Conservation (phyloP, 2,113 vertebrate species). For the Pachyramphus minor region DNA sequence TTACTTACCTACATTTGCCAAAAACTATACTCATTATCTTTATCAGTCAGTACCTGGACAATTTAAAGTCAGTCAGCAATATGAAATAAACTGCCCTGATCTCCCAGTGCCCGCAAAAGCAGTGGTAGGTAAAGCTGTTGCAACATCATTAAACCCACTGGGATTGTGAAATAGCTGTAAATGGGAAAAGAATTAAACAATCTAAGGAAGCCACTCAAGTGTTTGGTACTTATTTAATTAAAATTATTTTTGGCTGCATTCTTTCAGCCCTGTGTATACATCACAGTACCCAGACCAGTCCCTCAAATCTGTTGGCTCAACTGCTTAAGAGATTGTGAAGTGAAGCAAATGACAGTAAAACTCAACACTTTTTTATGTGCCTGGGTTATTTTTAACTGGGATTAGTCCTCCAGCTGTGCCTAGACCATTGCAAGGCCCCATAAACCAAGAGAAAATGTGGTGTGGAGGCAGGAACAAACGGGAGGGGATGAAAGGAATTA, state of each 20-base stretch:
- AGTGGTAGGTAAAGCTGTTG: neutral
- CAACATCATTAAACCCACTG: neutral
- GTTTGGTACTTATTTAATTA: neutral
- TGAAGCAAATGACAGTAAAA: neutral
- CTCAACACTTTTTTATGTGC: neutral
- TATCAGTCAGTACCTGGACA: neutral
- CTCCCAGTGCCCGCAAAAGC: neutral
- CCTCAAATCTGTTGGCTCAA: neutral
- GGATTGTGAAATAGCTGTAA: neutral
- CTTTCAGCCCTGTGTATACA: neutral
- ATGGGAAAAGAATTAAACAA: neutral
- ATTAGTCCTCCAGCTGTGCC: neutral
- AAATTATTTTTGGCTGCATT: neutral
- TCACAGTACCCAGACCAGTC: neutral
- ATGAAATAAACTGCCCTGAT: neutral
- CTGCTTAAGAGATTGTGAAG: neutral
- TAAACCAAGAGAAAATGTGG: neutral
- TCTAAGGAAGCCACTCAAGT: neutral
- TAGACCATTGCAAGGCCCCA: neutral
- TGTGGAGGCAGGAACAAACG: neutral
- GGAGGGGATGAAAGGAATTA: neutral
- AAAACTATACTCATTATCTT: neutral
- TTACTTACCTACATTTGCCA: neutral
- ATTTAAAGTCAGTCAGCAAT: neutral
- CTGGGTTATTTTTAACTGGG: neutral